Evolutionary conservation across 2,888 invertebrate species (phyloP).

Genomic region (Euclidia mi): DNA sequence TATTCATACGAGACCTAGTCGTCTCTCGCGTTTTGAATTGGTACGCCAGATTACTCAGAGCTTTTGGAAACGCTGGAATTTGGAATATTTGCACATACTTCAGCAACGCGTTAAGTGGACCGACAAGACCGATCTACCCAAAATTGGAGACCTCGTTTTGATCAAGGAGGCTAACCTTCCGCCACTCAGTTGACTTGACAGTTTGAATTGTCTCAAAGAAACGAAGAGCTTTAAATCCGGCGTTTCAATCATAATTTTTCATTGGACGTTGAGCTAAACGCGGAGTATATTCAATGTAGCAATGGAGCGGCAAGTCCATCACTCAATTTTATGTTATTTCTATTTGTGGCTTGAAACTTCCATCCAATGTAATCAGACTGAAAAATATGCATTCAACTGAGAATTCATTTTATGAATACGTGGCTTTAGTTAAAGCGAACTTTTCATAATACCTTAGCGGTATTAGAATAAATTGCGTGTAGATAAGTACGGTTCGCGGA

Average conservation of each 20-base stretch:
- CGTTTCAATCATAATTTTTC: constrained; percentile 50
- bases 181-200: too few relatives aligned
- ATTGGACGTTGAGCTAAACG: constrained; percentile 30
- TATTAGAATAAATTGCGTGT: constrained; percentile 49
- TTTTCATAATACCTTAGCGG: constrained; percentile 37
- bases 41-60: too few relatives aligned
- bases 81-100: too few relatives aligned
- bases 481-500: constrained; percentile 48
- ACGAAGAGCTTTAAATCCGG: constrained; percentile 46
- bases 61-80: too few relatives aligned
- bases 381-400: too few relatives aligned
- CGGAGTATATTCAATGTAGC: constrained; percentile 27
- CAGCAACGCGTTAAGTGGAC: too few relatives aligned
- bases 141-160: too few relatives aligned
- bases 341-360: constrained; percentile 33
- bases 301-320: constrained; percentile 19
- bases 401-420: neutral
- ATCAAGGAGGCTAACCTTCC: too few relatives aligned
- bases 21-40: too few relatives aligned
- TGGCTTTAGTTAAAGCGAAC: constrained; percentile 8
- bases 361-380: too few relatives aligned
- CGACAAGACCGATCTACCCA: too few relatives aligned
- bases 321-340: constrained; percentile 38
- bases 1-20: too few relatives aligned
- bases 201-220: constrained; percentile 37